Evolutionary conservation across 2,888 invertebrate genomes (phyloP).

Genomic region (Eudasyphora cyanicolor): DNA sequence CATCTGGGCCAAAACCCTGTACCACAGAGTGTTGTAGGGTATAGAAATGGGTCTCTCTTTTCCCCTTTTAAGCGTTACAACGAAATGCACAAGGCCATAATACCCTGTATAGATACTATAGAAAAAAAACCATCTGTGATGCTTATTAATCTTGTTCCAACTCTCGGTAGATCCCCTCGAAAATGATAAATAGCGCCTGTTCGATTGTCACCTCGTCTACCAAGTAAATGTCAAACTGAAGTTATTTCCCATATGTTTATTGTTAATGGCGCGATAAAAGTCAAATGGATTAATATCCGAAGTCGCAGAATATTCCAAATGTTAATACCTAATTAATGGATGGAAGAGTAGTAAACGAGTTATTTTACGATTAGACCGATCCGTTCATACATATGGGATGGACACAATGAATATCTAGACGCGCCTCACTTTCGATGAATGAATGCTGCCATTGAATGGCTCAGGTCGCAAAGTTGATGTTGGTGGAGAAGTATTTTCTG

Average conservation of each 20-base stretch:
- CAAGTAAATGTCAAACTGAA: not conserved
- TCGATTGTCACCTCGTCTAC: not conserved
- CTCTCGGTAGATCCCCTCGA: not conserved
- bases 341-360: not conserved
- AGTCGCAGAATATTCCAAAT: not conserved
- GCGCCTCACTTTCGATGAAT: constrained; percentile 12
- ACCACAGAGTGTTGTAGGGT: too few relatives aligned
- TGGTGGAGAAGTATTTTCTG: not conserved
- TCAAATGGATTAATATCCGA: not conserved
- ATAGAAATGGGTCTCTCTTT: too few relatives aligned
- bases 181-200: too few relatives aligned
- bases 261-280: not conserved
- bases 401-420: not conserved
- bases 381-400: too few relatives aligned
- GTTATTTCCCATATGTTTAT: not conserved
- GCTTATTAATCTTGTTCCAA: too few relatives aligned
- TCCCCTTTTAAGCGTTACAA: too few relatives aligned
- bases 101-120: too few relatives aligned
- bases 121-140: too few relatives aligned
- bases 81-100: too few relatives aligned
- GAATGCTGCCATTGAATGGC: not conserved
- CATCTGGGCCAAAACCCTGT: too few relatives aligned
- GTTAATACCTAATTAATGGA: not conserved
- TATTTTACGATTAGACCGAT: not conserved
- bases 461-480: not conserved